Base-by-base conservation (phyloP, 2,888 invertebrate species). In the Malthinus seriepunctatus region DNA sequence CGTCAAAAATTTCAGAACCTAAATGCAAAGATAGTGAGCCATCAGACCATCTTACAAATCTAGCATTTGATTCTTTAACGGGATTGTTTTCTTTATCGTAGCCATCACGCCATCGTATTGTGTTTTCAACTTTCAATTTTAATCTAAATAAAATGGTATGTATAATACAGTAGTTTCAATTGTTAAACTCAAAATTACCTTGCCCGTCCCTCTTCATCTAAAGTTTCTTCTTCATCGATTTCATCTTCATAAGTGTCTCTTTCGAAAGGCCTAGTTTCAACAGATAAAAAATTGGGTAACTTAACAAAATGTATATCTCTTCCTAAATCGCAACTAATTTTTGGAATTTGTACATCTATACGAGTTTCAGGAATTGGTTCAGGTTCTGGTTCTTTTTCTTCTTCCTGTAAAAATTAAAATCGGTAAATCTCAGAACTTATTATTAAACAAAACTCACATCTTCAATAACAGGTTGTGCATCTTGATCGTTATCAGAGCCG, bases 1-100 rank as follows among this genome's bases (percentile, higher is more conserved):
- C 93, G 78, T 99, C 98, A 76, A 99, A 99, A 67, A 98, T 95
- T 83, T 99, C 99, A 32, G 92, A 90, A 15, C 99, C 99, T 55
- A 99, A 85, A 78, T 98, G 96, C 32, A 99, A 82, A 9, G 97
- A 97, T 88, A 97, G 91, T 68, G 95, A 96, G 23, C 98, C 98
- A 77, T 99, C 99, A 0, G 97, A 97, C 99, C 99, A 99, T 63
- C 90, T 87, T 1, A 99, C 95, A 73, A 97, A 88, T 50, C 97
- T 85, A 0, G 97, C 93, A 81, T 99, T 99, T 42, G 96, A 97
- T 77, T 98, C 94, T 71, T 91, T 90, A 1, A 88, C 80, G 9
- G 90, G 84, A 70, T 91, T 89, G 14, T 93, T 95, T 53, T 90
- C 87, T 62, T 90, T 87, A 74, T 93, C 90, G 77, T 93, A 88